These are phyloP conservation scores for Chelmon rostratus DNA, from an alignment of 2,797 vertebrate genomes.

Conservation along the genomic window DNA sequence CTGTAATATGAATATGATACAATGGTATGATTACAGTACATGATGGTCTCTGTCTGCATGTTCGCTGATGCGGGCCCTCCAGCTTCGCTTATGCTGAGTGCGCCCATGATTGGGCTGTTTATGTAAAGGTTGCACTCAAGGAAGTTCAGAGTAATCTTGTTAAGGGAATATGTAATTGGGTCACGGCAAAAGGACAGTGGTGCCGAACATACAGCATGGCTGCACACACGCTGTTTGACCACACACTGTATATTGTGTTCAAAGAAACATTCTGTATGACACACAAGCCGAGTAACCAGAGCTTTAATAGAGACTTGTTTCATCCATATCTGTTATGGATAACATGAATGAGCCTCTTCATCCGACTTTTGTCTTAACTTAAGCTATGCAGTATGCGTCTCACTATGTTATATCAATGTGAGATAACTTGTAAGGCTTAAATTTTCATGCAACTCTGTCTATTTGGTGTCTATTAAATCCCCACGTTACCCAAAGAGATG, in stretches of 20 bases:
- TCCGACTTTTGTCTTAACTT: neutral
- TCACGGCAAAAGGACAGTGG: conserved; percentile 47
- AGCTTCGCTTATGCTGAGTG: conserved; percentile 55
- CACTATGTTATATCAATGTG: neutral
- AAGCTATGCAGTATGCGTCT: neutral
- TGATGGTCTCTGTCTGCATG: conserved; percentile 61
- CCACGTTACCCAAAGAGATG: neutral
- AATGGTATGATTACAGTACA: conserved; percentile 69
- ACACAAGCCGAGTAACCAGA: neutral
- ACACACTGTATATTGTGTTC: neutral
- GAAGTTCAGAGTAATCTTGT: conserved; percentile 35
- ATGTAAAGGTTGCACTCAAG: conserved; percentile 59
- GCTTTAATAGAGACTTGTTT: neutral
- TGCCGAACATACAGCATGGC: conserved; percentile 15
- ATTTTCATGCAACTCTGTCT: neutral
- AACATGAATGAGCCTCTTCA: neutral
- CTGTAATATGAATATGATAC: conserved; percentile 74
- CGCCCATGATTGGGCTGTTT: conserved; percentile 74
- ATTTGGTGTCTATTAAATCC: neutral
- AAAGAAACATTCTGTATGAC: neutral
- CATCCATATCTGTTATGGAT: neutral
- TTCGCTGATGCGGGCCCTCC: conserved; percentile 55
- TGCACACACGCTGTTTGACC: neutral
- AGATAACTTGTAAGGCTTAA: no score
- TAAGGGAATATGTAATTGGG: conserved; percentile 48